Evolutionary conservation across 1,140 invertebrate species (phyloP), one percentile per base, ranked within the genome.

Genomic region (Drosophila burlai): DNA sequence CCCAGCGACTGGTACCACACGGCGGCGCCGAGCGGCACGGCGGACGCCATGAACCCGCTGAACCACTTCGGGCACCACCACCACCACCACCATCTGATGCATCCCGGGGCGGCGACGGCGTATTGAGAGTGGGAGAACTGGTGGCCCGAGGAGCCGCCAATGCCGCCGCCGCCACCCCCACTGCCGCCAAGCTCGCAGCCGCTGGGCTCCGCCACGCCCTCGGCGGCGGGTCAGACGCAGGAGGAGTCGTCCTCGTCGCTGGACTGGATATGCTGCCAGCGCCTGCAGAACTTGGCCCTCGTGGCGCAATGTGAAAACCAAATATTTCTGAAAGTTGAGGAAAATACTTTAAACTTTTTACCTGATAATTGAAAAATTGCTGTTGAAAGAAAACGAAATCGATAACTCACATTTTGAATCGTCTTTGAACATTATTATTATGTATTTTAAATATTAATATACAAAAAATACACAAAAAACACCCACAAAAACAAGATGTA

Each of bases 41-140:
- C 87, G 38, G 96, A 96, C 95, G 96, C 92, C 93, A 93, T 96
- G 71, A 94, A 95, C 74, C 92, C 93, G 82, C 79, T 94, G 80
- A 93, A 94, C 77, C 94, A 94, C 67, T 93, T 94, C 62, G 92
- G 93, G 3, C 95, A 95, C 84, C 93, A 93, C 76, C 92, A 93
- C 71, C 93, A 93, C 75, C 93, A 93, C 78, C 93, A 93, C 55
- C 93, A 93, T 79, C 73, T 93, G 26, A 93, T 94, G 80, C 94
- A 94, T 86, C 93, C 93, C 59, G 94, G 94, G 1, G 94, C 94
- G 34, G 93, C 94, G 57, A 94, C 94, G 24, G 94, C 94, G 26
- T 94, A 94, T 93, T 94, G 93, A 94, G 89, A 82, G 75, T 90
- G 83, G 87, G 84, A 84, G 83, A 90, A 86, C 80, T 91, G 86